phyloP scores from a whole-genome alignment of 2,797 vertebrate species.

The Numenius phaeopus region DNA sequence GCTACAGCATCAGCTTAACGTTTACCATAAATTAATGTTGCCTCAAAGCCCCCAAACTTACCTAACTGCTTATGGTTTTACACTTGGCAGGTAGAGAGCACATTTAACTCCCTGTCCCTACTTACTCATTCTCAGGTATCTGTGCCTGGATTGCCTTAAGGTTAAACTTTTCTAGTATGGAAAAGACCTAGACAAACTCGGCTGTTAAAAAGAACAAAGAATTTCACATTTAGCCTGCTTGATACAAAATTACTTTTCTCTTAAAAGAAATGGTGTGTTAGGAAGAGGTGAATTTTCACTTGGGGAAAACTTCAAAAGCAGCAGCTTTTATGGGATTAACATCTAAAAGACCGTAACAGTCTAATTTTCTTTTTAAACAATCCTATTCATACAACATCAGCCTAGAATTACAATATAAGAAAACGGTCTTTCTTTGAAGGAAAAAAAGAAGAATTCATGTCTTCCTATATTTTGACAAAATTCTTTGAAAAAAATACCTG shows the following conservation, averaged over 20 bases:
- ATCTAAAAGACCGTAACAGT: not conserved
- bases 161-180: not conserved
- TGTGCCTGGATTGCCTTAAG: not conserved
- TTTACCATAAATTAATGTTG: not conserved
- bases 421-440: not conserved
- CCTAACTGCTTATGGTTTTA: not conserved
- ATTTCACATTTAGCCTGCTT: not conserved
- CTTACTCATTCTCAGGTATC: not conserved
- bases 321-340: not conserved
- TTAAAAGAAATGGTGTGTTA: not conserved
- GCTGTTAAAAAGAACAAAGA: not conserved
- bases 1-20: not conserved
- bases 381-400: not conserved
- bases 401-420: not conserved
- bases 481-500: not conserved
- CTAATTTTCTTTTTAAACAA: slow-evolving; percentile 24
- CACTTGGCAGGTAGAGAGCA: not conserved
- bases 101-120: not conserved
- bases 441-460: not conserved
- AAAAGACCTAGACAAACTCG: not conserved
- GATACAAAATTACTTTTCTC: not conserved
- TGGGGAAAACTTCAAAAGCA: not conserved
- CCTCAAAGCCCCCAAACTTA: not conserved
- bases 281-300: not conserved
- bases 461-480: not conserved